These are phyloP conservation scores for Odontamblyopus rebecca DNA, from an alignment of 2,797 vertebrate species.

Conservation along the genomic window DNA sequence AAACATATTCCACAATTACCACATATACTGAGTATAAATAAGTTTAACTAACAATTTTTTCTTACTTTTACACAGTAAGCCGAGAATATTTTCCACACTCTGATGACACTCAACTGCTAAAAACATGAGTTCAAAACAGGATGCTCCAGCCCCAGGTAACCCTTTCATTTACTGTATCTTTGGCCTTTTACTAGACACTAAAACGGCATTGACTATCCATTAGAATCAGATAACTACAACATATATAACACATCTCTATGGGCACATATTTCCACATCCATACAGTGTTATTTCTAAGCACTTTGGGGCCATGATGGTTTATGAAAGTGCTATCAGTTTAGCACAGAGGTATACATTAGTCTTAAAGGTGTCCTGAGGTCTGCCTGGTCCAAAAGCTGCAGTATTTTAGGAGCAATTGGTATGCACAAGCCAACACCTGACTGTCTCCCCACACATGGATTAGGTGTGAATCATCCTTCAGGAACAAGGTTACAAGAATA, in stretches of 20 bases:
- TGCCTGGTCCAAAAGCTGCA: constrained; percentile 38
- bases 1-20: not conserved
- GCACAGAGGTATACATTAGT: constrained; percentile 23
- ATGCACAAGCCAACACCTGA: constrained; percentile 42
- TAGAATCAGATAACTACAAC: not conserved
- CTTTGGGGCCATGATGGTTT: constrained; percentile 18
- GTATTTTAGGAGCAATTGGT: constrained; percentile 38
- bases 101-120: constrained; percentile 6
- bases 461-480: constrained; percentile 56
- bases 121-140: constrained; percentile 37
- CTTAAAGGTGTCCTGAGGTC: constrained; percentile 24
- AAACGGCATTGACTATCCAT: not conserved
- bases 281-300: not conserved
- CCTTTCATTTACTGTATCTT: not conserved
- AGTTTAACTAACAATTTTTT: not conserved
- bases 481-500: constrained; percentile 54
- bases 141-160: constrained; percentile 49
- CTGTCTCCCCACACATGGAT: constrained; percentile 50
- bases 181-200: not conserved
- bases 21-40: not conserved
- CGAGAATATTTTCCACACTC: not conserved
- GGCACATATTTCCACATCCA: not conserved
- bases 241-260: not conserved
- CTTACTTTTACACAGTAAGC: constrained; percentile 1
- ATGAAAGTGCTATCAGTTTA: constrained; percentile 31